phyloP scores from a whole-genome alignment of 2,888 invertebrate genomes.

The Phrixothrix hirtus region DNA sequence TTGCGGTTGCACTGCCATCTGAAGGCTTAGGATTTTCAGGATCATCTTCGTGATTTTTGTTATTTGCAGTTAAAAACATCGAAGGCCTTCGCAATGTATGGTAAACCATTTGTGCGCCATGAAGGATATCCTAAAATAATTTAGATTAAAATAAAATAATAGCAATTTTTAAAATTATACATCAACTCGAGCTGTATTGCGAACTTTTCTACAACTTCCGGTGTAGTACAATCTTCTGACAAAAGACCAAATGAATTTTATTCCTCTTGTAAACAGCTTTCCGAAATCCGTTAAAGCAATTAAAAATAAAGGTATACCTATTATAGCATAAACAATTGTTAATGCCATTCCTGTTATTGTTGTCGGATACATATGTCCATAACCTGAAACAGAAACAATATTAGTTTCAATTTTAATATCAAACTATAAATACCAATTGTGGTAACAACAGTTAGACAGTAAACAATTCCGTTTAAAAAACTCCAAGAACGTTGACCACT shows the following conservation, averaged over 20 bases:
- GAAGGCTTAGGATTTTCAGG: slow-evolving; percentile 31
- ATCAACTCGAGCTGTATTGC: slow-evolving; percentile 75
- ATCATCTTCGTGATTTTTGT: slow-evolving; percentile 44
- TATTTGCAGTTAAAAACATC: slow-evolving; percentile 54
- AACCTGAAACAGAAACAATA: slow-evolving; percentile 68
- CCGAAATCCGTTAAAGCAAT: slow-evolving; percentile 94
- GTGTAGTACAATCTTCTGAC: slow-evolving; percentile 84
- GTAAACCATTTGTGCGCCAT: slow-evolving; percentile 79
- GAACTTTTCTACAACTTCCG: slow-evolving; percentile 77
- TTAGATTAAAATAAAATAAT: too few species aligned
- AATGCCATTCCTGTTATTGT: slow-evolving; percentile 83
- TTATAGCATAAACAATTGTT: slow-evolving; percentile 90
- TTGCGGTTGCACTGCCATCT: slow-evolving; percentile 32
- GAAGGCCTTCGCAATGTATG: slow-evolving; percentile 76
- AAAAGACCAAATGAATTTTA: slow-evolving; percentile 89
- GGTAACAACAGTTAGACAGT: slow-evolving; percentile 83
- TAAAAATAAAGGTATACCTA: slow-evolving; percentile 95
- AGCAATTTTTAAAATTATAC: slow-evolving; percentile 57
- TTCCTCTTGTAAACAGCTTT: slow-evolving; percentile 85
- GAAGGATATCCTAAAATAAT: slow-evolving; percentile 78
- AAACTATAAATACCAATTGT: slow-evolving; percentile 73
- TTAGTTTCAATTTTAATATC: not conserved
- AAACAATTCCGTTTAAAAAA: slow-evolving; percentile 84
- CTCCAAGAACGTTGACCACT: slow-evolving; percentile 86
- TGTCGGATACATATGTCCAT: slow-evolving; percentile 93